These are phyloP conservation scores for Orussus abietinus DNA, from an alignment of 1,140 invertebrate genomes.

Conservation along the genomic window DNA sequence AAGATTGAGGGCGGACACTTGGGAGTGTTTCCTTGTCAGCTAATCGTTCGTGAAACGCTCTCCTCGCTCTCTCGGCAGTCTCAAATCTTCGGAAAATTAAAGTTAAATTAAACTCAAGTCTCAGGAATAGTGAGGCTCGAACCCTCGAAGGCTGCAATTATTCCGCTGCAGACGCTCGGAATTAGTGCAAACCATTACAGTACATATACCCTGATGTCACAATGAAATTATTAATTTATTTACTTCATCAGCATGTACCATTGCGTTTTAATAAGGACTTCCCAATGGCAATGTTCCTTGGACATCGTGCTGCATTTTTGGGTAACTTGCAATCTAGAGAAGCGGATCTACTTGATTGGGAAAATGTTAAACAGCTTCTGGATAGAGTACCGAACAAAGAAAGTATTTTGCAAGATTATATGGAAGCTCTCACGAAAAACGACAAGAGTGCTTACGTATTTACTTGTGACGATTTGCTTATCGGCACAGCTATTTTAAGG, in stretches of 20 bases:
- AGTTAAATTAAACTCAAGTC: too few relatives aligned
- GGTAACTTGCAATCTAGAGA: slow-evolving; percentile 34
- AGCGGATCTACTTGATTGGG: slow-evolving; percentile 22
- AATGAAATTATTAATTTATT: too few relatives aligned
- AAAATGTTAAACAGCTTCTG: slow-evolving; percentile 25
- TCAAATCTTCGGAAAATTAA: too few relatives aligned
- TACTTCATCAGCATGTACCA: slow-evolving; percentile 60
- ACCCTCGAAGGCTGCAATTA: too few relatives aligned
- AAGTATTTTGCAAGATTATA: slow-evolving; percentile 26
- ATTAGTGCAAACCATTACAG: too few relatives aligned
- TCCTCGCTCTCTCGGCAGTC: too few relatives aligned
- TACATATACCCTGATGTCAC: too few relatives aligned
- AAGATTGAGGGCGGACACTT: too few relatives aligned
- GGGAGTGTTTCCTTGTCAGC: too few relatives aligned
- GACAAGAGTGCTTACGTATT: slow-evolving; percentile 36
- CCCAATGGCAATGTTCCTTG: slow-evolving; percentile 61
- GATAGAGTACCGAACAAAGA: slow-evolving; percentile 18
- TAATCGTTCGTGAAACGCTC: too few relatives aligned
- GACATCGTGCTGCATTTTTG: slow-evolving; percentile 58
- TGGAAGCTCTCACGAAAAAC: slow-evolving; percentile 11
- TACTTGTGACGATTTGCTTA: slow-evolving; percentile 48
- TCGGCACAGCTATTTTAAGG: slow-evolving; percentile 52
- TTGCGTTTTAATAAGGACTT: slow-evolving; percentile 54
- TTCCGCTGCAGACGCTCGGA: too few relatives aligned
- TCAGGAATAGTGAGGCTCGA: too few relatives aligned